Evolutionary conservation across 92 coral and sea anemone species (phyloP).

Genomic region (Plumapathes pennacea): DNA sequence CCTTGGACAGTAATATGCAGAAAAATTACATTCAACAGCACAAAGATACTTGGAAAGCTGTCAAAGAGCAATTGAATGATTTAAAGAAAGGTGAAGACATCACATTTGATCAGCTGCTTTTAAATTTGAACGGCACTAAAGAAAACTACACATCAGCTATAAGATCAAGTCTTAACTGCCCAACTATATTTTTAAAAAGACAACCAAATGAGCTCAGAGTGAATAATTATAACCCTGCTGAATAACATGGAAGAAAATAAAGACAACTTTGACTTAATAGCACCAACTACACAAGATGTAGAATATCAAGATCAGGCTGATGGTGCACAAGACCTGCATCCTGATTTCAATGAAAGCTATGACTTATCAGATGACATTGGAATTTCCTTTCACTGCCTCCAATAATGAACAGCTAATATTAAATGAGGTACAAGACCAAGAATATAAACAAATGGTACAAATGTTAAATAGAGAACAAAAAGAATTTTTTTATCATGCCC

Average conservation of each 20-base stretch:
- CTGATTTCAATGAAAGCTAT: conserved; percentile 58
- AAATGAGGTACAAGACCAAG: no score
- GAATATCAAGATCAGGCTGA: conserved; percentile 55
- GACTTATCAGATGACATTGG: conserved; percentile 59
- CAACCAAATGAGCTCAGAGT: not conserved
- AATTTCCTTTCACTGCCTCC: no score
- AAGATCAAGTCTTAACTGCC: conserved; percentile 17
- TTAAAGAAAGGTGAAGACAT: conserved; percentile 38
- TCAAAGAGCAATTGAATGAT: conserved; percentile 19
- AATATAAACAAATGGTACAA: no score
- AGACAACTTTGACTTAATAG: conserved; percentile 45
- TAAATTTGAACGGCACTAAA: conserved; percentile 10
- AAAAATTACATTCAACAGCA: not conserved
- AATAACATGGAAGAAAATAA: conserved; percentile 12
- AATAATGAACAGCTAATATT: no score
- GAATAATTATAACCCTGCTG: not conserved
- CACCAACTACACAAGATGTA: conserved; percentile 40
- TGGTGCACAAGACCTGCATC: conserved; percentile 57
- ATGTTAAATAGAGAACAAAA: no score
- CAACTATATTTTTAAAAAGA: conserved; percentile 43
- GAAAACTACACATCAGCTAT: conserved; percentile 30
- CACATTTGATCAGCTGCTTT: conserved; percentile 32
- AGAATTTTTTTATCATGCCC: no score
- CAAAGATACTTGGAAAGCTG: conserved; percentile 39
- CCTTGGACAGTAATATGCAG: conserved; percentile 18